Evolutionary conservation across 2,113 vertebrate species (phyloP), one percentile per base, ranked within the genome.

Genomic region (Zapus hudsonius): DNA sequence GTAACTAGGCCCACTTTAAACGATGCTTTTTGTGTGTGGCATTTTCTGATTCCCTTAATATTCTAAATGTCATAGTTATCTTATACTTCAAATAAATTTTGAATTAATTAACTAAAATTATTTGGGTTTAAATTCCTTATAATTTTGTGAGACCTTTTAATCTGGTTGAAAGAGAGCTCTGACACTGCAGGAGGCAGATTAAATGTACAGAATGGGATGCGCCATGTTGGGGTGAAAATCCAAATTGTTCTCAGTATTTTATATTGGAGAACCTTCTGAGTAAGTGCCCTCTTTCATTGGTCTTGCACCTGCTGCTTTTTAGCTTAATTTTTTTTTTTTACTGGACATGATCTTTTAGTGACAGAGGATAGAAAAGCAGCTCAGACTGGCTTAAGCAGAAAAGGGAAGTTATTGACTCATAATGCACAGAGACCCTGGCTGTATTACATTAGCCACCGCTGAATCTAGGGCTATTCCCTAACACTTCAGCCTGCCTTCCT

Each of bases 291-390:
- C 31, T 63, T 59, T 33, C 59, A 4, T 64, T 55, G 66, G 15
- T 69, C 2, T 55, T 72, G 72, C 29, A 80, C 27, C 1, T 76
- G 44, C 44, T 82, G 13, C 27, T 73, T 42, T 33, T 25, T 83
- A 33, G 40, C 63, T 78, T 87, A 59, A 89, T 63, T 19, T 69
- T 73, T 93, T 93, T 92, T 78, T 94, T n/a, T n/a, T n/a, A n/a
- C n/a, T 83, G n/a, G 55, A 73, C 4, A 42, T 61, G 73, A 16
- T 90, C 42, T 89, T 80, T 47, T n/a, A 47, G n/a, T 84, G 79
- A 75, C 31, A 78, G 6, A 42, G 78, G 55, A 82, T 47, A 92
- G 63, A 90, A 93, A 59, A 44, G 38, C 33, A 89, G n/a, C 73
- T 92, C 66, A 91, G 31, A 92, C 31, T 69, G 63, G n/a, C 31